Percentiles rank a stretch among this genome's conserved stretches.
phyloP scores from a whole-genome alignment of 2,113 vertebrate species.

The Paradisaea rubra region DNA sequence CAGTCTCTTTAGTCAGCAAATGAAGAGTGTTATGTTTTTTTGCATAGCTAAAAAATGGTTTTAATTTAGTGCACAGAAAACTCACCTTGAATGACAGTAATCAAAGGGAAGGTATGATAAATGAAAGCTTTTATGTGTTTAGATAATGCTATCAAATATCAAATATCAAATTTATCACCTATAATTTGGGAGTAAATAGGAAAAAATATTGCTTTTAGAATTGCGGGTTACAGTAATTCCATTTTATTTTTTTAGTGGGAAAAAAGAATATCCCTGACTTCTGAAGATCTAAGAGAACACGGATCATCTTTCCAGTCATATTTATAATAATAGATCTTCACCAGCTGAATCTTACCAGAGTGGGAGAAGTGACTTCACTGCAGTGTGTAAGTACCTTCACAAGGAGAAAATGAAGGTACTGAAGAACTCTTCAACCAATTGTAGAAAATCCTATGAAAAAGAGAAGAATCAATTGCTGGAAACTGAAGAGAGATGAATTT shows the following conservation, averaged over 20 bases:
- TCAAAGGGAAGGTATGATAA: neutral
- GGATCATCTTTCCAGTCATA: neutral
- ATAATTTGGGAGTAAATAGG: neutral
- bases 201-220: neutral
- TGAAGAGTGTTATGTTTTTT: neutral
- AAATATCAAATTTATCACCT: neutral
- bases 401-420: neutral
- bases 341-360: neutral
- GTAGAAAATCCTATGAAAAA: neutral
- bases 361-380: neutral
- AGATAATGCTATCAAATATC: neutral
- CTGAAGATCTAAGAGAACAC: neutral
- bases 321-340: neutral
- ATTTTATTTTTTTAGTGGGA: neutral
- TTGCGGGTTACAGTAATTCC: neutral
- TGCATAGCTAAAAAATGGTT: neutral
- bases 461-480: neutral
- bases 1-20: neutral
- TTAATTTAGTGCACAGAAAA: neutral
- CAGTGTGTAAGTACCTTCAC: neutral
- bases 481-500: neutral
- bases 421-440: neutral
- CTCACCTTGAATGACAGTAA: neutral
- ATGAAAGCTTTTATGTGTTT: neutral
- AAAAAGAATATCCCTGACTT: neutral